These are phyloP conservation scores for Sebastes jordani DNA, from an alignment of 2,797 vertebrate genomes.

Conservation along the genomic window DNA sequence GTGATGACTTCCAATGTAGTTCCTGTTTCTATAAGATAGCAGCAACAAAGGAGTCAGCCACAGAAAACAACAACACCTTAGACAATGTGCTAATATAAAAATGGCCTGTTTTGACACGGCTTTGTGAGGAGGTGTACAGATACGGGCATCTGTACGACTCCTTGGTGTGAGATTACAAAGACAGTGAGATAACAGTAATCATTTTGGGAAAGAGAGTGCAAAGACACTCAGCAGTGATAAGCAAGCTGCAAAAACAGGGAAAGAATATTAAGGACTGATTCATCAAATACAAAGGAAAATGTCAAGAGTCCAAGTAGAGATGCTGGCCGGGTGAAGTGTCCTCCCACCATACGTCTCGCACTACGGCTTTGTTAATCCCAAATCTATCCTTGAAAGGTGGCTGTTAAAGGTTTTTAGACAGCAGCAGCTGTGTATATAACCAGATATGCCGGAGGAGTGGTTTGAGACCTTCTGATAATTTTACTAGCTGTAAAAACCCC, in stretches of 20 bases:
- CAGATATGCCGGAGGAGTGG: neutral
- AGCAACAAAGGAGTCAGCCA: neutral
- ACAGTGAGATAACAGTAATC: conserved; percentile 43
- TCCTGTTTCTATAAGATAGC: neutral
- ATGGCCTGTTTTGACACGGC: conserved; percentile 9
- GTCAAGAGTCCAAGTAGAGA: conserved; percentile 14
- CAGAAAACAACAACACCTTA: conserved; percentile 3
- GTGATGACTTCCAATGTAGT: neutral
- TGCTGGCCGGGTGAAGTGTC: conserved; percentile 13
- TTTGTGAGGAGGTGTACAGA: conserved; percentile 9
- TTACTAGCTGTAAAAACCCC: neutral
- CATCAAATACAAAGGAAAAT: conserved; percentile 34
- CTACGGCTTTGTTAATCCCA: neutral
- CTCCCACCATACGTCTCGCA: neutral
- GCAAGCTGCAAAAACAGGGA: conserved; percentile 20
- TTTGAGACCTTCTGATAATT: neutral
- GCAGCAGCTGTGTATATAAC: neutral
- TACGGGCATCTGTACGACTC: neutral
- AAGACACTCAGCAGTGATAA: conserved; percentile 13
- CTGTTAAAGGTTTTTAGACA: conserved; percentile 4
- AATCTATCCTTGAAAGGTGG: conserved; percentile 23
- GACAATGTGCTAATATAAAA: conserved; percentile 37
- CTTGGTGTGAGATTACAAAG: conserved; percentile 28
- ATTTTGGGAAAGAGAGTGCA: conserved; percentile 17
- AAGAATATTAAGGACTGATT: conserved; percentile 18